These are phyloP conservation scores for Corythornis cristatus DNA, from an alignment of 2,113 vertebrate genomes.

Conservation along the genomic window DNA sequence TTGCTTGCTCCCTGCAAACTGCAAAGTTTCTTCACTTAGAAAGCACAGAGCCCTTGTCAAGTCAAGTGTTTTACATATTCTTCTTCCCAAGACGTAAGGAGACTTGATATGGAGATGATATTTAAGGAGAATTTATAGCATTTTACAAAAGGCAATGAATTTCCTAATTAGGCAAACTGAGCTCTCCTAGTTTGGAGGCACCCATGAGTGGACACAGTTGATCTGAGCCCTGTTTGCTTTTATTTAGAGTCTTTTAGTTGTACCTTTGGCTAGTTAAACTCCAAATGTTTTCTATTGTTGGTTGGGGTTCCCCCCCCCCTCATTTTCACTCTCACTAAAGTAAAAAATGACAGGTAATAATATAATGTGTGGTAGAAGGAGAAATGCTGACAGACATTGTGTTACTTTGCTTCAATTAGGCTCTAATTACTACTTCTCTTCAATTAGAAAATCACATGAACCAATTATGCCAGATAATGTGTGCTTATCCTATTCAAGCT, in stretches of 20 bases:
- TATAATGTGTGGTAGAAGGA: constrained; percentile 63
- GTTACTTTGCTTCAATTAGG: constrained; percentile 75
- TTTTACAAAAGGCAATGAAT: background rate
- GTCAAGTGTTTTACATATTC: background rate
- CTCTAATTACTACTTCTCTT: constrained; percentile 77
- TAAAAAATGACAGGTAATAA: constrained; percentile 71
- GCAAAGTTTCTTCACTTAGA: background rate
- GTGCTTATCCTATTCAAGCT: constrained; percentile 76
- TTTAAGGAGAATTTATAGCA: background rate
- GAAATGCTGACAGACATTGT: constrained; percentile 74
- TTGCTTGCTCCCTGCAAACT: background rate
- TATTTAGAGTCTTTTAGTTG: constrained; percentile 4
- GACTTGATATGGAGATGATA: background rate
- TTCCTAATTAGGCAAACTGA: constrained; percentile 11
- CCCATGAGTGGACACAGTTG: background rate
- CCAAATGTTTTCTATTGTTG: background rate
- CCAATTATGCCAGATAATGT: constrained; percentile 75
- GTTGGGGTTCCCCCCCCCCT: background rate
- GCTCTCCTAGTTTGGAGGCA: background rate
- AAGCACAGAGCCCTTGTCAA: background rate
- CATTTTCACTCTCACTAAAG: constrained; percentile 15
- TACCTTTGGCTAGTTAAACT: constrained; percentile 24
- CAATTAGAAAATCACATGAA: constrained; percentile 78
- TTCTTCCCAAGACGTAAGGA: background rate
- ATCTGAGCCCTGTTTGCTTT: constrained; percentile 17